Conservation (phyloP, 35 echinoderm and acorn worm species). For the Eucidaris tribuloides region DNA sequence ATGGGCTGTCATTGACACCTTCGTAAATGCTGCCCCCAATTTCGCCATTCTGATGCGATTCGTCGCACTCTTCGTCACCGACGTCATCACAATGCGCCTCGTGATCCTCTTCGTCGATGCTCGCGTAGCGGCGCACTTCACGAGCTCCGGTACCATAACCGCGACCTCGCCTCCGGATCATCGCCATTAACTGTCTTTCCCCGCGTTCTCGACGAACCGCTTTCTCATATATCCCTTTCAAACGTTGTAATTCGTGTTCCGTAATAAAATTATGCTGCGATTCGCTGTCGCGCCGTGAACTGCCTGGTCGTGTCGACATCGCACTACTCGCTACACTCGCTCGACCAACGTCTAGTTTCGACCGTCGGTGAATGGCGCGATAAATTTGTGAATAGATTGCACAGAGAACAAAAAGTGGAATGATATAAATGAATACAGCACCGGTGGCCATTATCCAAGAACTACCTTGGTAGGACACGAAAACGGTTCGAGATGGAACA, state of each 20-base stretch:
- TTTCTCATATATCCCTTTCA: conserved; percentile 64
- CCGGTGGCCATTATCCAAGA: conserved; percentile 75
- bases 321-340: conserved; percentile 62
- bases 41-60: not conserved
- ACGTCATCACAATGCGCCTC: conserved; percentile 16
- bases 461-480: conserved; percentile 51
- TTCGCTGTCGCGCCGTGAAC: conserved; percentile 55
- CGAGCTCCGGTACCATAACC: conserved; percentile 37
- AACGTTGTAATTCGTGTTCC: conserved; percentile 61
- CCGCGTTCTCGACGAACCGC: conserved; percentile 52
- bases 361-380: conserved; percentile 69
- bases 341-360: conserved; percentile 76
- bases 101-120: conserved; percentile 63
- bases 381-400: conserved; percentile 95
- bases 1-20: not conserved
- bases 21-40: not conserved
- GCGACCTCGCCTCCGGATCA: conserved; percentile 50
- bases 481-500: conserved; percentile 59
- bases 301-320: conserved; percentile 51
- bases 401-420: conserved; percentile 79
- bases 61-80: conserved; percentile 25
- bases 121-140: conserved; percentile 65
- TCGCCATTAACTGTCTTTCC: conserved; percentile 53
- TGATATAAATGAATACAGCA: conserved; percentile 82
- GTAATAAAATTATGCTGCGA: conserved; percentile 64